Conservation (phyloP, 2,113 vertebrate species). For the Podarcis cretensis region DNA sequence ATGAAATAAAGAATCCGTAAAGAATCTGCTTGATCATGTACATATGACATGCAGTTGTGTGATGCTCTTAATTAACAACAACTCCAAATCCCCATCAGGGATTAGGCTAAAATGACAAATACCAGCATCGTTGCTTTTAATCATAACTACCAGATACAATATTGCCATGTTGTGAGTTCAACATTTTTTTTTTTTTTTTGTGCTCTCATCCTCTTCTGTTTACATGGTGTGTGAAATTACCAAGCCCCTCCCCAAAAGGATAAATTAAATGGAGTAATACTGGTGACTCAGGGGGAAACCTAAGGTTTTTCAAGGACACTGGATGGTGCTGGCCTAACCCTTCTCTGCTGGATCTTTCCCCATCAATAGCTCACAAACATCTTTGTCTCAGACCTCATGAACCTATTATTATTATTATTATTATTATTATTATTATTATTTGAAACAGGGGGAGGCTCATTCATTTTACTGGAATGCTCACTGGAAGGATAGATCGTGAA, state of each 20-base stretch:
- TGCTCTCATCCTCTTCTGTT: neutral
- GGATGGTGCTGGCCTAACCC: neutral
- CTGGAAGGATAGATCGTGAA: too few species aligned
- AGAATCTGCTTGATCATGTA: conserved; percentile 6
- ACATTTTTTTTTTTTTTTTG: too few species aligned
- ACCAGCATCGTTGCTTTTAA: neutral
- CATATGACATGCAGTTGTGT: neutral
- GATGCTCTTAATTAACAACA: neutral
- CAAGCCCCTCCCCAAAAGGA: neutral
- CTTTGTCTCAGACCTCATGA: neutral
- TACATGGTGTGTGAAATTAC: neutral
- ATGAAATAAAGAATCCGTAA: neutral
- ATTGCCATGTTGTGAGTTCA: neutral
- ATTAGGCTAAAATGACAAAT: neutral
- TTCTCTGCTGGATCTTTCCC: neutral
- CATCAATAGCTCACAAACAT: neutral
- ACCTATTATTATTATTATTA: too few species aligned
- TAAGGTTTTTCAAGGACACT: neutral
- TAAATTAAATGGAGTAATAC: neutral
- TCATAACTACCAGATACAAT: neutral
- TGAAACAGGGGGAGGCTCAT: too few species aligned
- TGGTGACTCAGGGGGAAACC: neutral
- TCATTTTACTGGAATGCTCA: too few species aligned
- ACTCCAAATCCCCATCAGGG: neutral
- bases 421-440: too few species aligned